Base-by-base conservation (phyloP, 2,113 vertebrate genomes). In the Tupaia chinensis region DNA sequence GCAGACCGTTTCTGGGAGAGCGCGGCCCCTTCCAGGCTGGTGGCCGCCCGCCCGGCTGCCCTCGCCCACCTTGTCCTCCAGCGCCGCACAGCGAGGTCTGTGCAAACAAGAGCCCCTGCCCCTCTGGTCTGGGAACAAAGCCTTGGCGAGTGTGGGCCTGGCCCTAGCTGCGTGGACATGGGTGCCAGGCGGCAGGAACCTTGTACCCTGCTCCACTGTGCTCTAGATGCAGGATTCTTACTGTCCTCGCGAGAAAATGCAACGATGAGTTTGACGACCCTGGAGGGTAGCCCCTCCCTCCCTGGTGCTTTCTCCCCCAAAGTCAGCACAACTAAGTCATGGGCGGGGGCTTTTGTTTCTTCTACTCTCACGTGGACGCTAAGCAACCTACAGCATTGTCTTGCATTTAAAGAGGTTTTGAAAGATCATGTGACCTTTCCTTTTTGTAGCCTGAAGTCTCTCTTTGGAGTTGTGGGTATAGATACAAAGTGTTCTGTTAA, bases 1-100 rank as follows among this genome's bases (percentile, higher is more conserved):
- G 97, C 95, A 97, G 98, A 96, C 91, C 97, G 96, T 98, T 98
- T 98, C 97, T 98, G 89, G 97, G 96, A 98, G 97, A 96, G 97
- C 87, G 90, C 85, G 76, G 72, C 66, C 90, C 95, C 84, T 93
- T 74, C 27, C 94, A 96, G 93, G 95, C 97, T 93, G 95, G 96
- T 95, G 96, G 98, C 94, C 95, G 5, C 87, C 94, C 16, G 1
- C 34, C 91, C 61, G 73, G 92, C 91, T 32, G 0, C 61, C 34
- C 3, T 44, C 70, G 29, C 80, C 61, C 3, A 80, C 92, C 92
- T 77, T 92, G 89, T 80, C 89, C 0, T 13, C 89, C 89, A 15
- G 93, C 1, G 32, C 91, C 80, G n/a, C 58, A 32, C 65, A 8
- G 44, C 54, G 3, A 58, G 32, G 87, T 56, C 94, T 89, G 69